Evolutionary conservation across 2,888 invertebrate genomes (phyloP), one percentile per base, ranked within the genome.

Genomic region (Caradrina kadenii): DNA sequence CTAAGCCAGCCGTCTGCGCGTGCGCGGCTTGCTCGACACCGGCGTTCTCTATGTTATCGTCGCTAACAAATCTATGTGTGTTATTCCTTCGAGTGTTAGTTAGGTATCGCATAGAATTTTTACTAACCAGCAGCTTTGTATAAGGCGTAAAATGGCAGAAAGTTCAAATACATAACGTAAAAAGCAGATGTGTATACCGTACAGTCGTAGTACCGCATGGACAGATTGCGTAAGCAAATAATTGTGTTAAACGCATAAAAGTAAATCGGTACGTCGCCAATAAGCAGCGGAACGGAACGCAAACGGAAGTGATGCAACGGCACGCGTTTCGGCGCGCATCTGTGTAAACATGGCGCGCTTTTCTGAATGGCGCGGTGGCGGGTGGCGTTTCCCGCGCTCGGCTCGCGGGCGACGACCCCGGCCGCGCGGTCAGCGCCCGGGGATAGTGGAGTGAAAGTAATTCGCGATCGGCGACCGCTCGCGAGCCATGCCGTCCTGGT

Each of bases 391-490:
- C 94, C 94, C 94, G 94, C 94, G 94, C 93, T 90, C 90, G 90
- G 86, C 80, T 69, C 71, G 83, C 92, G 93, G 93, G 84, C 95
- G 94, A 88, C 94, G 95, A 94, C 92, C 95, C 93, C 91, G 89
- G 88, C 85, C 88, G 88, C 89, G 83, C 94, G 94, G 94, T 94
- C 94, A 94, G 90, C 94, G 91, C 91, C 91, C 94, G 94, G 92
- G 94, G 94, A 94, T 93, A 94, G 92, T 90, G 90, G 91, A 96
- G 96, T 95, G 96, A 96, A 96, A 96, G 96, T 96, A 95, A 95
- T 95, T 95, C 94, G 95, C 95, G 93, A 94, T 82, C 93, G 89
- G 83, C 92, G 89, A 91, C 92, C 92, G 93, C 94, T 89, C 88
- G 93, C 94, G 88, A 90, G 89, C 89, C 90, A 91, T 92, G 93